Evolutionary conservation across 2,797 vertebrate genomes (phyloP).

Genomic region (Phyllotis vaccarum): DNA sequence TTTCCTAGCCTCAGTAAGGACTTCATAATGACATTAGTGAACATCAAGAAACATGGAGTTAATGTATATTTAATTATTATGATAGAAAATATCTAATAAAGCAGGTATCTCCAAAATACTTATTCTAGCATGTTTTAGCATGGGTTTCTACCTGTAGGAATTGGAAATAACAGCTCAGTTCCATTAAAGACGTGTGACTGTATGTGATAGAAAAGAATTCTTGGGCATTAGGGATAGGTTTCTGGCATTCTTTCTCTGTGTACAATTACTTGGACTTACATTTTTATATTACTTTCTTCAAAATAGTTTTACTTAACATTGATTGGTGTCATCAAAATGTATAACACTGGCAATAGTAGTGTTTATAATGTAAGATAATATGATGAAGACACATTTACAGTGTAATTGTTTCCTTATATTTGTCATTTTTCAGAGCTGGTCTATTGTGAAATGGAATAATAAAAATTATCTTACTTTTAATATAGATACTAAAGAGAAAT

Average conservation of each 20-base stretch:
- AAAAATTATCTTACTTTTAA: slow-evolving; percentile 25
- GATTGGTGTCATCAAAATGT: not conserved
- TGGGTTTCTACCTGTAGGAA: not conserved
- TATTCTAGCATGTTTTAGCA: not conserved
- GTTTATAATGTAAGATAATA: slow-evolving; percentile 3
- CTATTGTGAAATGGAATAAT: slow-evolving; percentile 50
- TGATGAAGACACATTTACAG: not conserved
- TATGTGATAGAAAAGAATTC: not conserved
- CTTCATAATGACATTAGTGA: not conserved
- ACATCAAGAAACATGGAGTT: not conserved
- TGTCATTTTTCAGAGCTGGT: slow-evolving; percentile 9
- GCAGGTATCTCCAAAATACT: not conserved
- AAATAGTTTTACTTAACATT: not conserved
- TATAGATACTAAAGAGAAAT: slow-evolving; percentile 4
- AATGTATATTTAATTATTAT: not conserved
- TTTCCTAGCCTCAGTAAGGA: not conserved
- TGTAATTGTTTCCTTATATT: slow-evolving; percentile 10
- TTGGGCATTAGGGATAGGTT: not conserved
- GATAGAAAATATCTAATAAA: not conserved
- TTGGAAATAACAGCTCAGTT: not conserved
- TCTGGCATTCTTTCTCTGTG: not conserved
- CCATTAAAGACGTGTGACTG: not conserved
- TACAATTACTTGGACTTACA: not conserved
- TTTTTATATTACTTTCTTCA: not conserved
- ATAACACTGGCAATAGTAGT: not conserved